phyloP scores from a whole-genome alignment of 2,888 invertebrate species.

The Epinotia bilunana region DNA sequence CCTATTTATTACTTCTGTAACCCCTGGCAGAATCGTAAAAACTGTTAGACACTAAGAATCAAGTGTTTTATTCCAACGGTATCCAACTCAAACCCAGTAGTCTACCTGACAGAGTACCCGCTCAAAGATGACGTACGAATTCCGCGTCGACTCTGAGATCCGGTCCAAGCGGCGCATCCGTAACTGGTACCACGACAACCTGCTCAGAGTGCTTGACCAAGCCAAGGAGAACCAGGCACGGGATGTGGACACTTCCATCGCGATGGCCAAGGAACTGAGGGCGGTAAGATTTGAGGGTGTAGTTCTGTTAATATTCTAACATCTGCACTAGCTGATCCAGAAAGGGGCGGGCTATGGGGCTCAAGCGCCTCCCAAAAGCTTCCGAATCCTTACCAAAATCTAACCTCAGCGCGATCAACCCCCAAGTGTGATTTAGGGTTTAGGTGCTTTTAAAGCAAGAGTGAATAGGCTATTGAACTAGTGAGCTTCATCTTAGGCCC shows the following conservation, averaged over 20 bases:
- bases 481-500: too few species aligned
- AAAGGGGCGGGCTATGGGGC: too few species aligned
- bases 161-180: constrained; percentile 59
- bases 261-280: constrained; percentile 62
- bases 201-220: constrained; percentile 63
- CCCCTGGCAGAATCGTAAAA: not conserved
- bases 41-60: not conserved
- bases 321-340: too few species aligned
- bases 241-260: constrained; percentile 68
- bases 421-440: too few species aligned
- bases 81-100: not conserved
- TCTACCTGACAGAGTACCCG: not conserved
- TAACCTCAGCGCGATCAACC: too few species aligned
- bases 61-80: too few species aligned
- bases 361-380: too few species aligned
- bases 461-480: too few species aligned
- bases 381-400: too few species aligned
- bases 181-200: constrained; percentile 67
- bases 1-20: not conserved
- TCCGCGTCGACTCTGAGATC: constrained; percentile 60
- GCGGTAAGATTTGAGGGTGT: constrained; percentile 53
- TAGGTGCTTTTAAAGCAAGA: too few species aligned
- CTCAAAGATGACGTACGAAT: constrained; percentile 57
- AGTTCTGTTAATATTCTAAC: too few species aligned
- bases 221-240: constrained; percentile 70